Evolutionary conservation across 1,140 invertebrate species (phyloP), one percentile per base, ranked within the genome.

Genomic region (Trachelipus rathkii): DNA sequence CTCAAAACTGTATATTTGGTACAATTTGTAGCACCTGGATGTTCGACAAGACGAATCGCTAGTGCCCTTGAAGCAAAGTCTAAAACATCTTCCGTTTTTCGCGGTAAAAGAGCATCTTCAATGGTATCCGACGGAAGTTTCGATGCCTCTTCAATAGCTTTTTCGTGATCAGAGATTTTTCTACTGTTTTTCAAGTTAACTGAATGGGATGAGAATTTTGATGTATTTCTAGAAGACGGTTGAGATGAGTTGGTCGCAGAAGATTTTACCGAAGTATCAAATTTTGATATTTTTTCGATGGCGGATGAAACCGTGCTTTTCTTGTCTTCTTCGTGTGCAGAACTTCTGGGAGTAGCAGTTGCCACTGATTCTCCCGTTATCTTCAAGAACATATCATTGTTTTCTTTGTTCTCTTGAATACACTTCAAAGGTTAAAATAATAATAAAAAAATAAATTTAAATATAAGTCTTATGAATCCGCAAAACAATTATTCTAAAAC

Each of bases 11-110:
- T 69, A 23, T 80, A 78, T 24, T 80, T 80, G 8, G 79, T 78
- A 60, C 79, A 80, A 71, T 80, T 80, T 70, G 79, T 80, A 67
- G 79, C 75, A 23, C 73, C 79, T 10, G 79, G 79, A 43, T 78
- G 79, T 70, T 78, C 72, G 44, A 80, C 75, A 11, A 78, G 74
- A 23, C 79, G 79, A 24, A 80, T 78, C 44, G 79, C 79, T 1
- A 80, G 74, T 21, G 79, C 77, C 21, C 79, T 68, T 5, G 77
- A 78, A 13, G 69, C 76, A 13, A 71, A 74, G 11, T 77, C 44
- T n/a, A 60, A 72, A 19, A 46, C 53, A 53, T 80, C 79, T 24
- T 76, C 79, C 23, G 77, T 76, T 10, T 73, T 73, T 4, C 77
- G 67, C 10, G 79, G 77, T 8, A 80, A 60, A 8, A 78, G 50